These are phyloP conservation scores for Podotricha telesiphe DNA, from an alignment of 2,888 invertebrate genomes.

Conservation along the genomic window DNA sequence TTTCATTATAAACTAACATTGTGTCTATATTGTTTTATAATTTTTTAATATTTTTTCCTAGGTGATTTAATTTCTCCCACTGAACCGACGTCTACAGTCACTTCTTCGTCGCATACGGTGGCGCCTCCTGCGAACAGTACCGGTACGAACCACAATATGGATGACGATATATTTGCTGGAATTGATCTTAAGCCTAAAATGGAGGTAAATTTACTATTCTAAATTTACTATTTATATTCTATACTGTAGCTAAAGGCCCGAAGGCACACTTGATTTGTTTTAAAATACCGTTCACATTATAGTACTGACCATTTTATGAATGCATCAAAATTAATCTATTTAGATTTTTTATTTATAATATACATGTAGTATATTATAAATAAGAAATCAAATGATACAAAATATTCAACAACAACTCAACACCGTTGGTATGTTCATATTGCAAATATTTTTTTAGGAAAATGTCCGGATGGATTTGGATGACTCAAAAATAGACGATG, in stretches of 20 bases:
- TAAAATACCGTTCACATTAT: too few relatives aligned
- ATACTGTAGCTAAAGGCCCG: too few relatives aligned
- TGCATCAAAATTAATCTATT: background rate
- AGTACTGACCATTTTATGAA: too few relatives aligned
- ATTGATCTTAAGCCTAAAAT: conserved; percentile 89
- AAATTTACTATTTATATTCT: too few relatives aligned
- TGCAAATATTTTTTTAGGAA: conserved; percentile 68
- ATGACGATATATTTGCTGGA: conserved; percentile 88
- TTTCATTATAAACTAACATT: too few relatives aligned
- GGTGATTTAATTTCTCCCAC: conserved; percentile 79
- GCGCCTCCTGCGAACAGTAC: conserved; percentile 65
- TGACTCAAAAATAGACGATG: conserved; percentile 96
- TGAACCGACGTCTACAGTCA: conserved; percentile 68
- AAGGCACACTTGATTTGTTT: too few relatives aligned
- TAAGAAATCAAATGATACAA: too few relatives aligned
- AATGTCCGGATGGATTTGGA: conserved; percentile 90
- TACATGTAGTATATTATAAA: too few relatives aligned
- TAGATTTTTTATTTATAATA: too few relatives aligned
- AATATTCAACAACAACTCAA: too few relatives aligned
- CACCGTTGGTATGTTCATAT: background rate
- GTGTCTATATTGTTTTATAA: too few relatives aligned
- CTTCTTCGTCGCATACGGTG: conserved; percentile 57
- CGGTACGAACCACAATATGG: conserved; percentile 78
- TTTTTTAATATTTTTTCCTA: conserved; percentile 41
- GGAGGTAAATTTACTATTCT: conserved; percentile 70